Base-by-base conservation (phyloP, 53 echinoderm and acorn worm species). In the Paracentrotus lividus region DNA sequence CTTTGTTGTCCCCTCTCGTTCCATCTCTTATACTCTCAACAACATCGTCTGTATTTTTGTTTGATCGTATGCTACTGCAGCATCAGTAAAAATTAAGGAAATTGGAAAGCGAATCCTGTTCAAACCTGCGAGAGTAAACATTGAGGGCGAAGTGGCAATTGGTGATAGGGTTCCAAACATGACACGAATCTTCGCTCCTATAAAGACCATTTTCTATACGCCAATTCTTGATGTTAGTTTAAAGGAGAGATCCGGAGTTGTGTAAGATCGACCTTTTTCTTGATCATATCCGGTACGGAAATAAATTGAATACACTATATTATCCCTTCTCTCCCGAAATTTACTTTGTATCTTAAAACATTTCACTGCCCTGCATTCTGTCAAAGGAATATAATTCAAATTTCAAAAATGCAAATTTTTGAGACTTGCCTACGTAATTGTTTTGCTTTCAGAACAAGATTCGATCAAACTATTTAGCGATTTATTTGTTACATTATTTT, bases 31-130 rank as follows among this genome's bases (percentile, higher is more conserved):
- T 40, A 4, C 40, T 51, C 56, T 91, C 40, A 54, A 56, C 36
- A 86, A 86, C 86, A 86, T 56, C 86, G 86, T 86, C 86, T 86
- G 89, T 57, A 42, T 59, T 89, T 58, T 58, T 89, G 64, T 89
- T 89, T 89, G 89, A 64, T 89, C 64, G 42, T 61, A 43, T 58
- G 32, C 64, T 64, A 45, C 38, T 44, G 89, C 60, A 42, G 59
- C 89, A 89, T 43, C 43, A 89, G 64, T 43, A 89, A 38, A 89
- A 61, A 89, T 60, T 38, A 61, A 64, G 64, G 89, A 89, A 64
- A 89, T 89, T 89, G 89, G 89, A 89, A 89, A 89, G 64, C 89
- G 89, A 64, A 89, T 42, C 64, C 89, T 89, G 89, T 64, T 40
- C 89, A 89, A 89, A 89, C 64, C 21, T 64, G 8, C 44, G 89